Conservation (phyloP, 1,140 invertebrate genomes). For the Neelides sp. region DNA sequence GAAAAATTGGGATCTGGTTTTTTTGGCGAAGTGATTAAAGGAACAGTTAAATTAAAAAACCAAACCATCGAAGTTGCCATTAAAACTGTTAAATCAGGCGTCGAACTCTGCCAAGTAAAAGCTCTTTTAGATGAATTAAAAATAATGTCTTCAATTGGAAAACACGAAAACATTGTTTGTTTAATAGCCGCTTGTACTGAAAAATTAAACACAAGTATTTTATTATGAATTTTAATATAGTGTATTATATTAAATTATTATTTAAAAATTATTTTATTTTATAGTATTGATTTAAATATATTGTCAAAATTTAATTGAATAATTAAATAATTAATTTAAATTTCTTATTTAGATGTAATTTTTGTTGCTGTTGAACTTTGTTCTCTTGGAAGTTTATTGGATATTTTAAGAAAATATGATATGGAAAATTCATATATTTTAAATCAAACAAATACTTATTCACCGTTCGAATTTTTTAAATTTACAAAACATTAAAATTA, state of each 20-base stretch:
- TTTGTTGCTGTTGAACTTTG: constrained; percentile 12
- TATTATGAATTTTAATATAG: too few species aligned
- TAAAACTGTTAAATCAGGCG: constrained; percentile 15
- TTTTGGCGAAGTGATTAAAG: constrained; percentile 13
- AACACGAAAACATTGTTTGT: constrained; percentile 13
- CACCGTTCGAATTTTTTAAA: too few species aligned
- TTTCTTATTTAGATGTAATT: neutral
- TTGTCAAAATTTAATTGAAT: constrained; percentile 5
- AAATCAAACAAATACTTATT: too few species aligned
- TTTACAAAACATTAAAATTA: too few species aligned
- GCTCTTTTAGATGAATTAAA: constrained; percentile 16
- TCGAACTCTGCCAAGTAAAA: constrained; percentile 7
- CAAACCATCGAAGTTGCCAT: constrained; percentile 8
- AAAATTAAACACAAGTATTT: constrained; percentile 10
- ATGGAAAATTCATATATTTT: too few species aligned
- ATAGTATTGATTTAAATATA: constrained; percentile 9
- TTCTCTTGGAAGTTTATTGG: constrained; percentile 19
- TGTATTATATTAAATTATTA: too few species aligned
- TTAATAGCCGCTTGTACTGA: constrained; percentile 14
- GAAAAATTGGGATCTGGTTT: constrained; percentile 10
- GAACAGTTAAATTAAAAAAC: neutral
- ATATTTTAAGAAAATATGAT: too few species aligned
- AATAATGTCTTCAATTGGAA: constrained; percentile 12
- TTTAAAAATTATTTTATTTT: constrained; percentile 3
- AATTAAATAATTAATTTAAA: neutral